These are phyloP conservation scores for Corvus cornix DNA, from an alignment of 2,113 vertebrate genomes.

Conservation along the genomic window DNA sequence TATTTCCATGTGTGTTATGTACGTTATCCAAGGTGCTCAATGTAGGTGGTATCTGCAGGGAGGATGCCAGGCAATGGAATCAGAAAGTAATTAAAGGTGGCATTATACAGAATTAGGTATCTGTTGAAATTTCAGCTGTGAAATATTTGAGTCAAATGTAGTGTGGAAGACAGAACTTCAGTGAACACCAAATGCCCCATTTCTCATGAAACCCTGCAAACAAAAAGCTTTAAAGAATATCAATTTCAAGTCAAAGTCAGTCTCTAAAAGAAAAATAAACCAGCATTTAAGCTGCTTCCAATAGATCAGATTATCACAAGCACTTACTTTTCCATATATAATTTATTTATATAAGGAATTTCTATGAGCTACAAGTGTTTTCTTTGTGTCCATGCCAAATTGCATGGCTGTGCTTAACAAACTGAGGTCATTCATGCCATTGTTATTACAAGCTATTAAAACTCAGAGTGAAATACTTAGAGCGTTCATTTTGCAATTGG, in stretches of 20 bases:
- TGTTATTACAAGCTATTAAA: slow-evolving; percentile 41
- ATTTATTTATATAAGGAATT: background rate
- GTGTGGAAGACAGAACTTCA: background rate
- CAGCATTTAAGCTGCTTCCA: background rate
- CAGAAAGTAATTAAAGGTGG: background rate
- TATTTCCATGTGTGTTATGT: background rate
- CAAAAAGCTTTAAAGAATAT: background rate
- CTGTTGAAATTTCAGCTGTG: background rate
- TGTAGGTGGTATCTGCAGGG: background rate
- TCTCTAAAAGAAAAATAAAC: background rate
- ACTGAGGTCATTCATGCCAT: background rate
- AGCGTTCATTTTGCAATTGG: background rate
- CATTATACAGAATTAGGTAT: background rate
- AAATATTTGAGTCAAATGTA: background rate
- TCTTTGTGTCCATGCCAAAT: background rate
- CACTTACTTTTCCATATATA: background rate
- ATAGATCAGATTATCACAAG: background rate
- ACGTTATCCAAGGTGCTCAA: background rate
- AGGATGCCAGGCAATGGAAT: background rate
- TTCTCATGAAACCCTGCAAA: background rate
- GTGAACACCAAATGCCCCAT: background rate
- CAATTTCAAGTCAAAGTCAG: background rate
- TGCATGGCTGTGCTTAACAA: background rate
- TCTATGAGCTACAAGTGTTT: background rate
- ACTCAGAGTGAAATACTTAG: background rate